Evolutionary conservation across 1,140 invertebrate genomes (phyloP).

Genomic region (Lepidostoma basale): DNA sequence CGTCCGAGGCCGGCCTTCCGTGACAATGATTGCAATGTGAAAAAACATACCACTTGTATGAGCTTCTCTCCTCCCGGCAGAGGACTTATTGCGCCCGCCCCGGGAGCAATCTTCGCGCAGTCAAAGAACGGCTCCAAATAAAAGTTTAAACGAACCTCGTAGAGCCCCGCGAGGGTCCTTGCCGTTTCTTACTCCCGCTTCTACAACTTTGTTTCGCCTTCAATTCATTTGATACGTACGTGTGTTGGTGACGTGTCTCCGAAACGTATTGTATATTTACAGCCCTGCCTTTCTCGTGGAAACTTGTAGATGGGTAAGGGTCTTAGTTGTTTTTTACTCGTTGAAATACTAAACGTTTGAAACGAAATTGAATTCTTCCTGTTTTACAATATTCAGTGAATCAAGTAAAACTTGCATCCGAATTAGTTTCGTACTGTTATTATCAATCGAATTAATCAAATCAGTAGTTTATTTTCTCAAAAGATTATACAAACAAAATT

Average conservation of each 20-base stretch:
- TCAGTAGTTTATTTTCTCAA: no score
- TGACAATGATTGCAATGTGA: conserved; percentile 27
- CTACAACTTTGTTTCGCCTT: conserved; percentile 22
- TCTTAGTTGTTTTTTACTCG: no score
- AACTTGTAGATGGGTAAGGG: no score
- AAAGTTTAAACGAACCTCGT: conserved; percentile 39
- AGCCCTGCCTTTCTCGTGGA: not conserved
- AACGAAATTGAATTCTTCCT: no score
- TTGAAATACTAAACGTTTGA: no score
- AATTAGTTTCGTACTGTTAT: no score
- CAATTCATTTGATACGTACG: conserved; percentile 31
- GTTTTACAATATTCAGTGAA: no score
- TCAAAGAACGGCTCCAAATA: conserved; percentile 39
- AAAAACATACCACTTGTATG: conserved; percentile 25
- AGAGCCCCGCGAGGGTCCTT: not conserved
- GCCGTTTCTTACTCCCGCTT: not conserved
- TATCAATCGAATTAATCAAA: no score
- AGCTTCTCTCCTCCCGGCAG: not conserved
- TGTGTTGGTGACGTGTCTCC: conserved; percentile 17
- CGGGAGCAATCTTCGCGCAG: conserved; percentile 36
- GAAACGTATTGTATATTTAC: conserved; percentile 9
- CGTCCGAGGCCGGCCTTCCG: not conserved
- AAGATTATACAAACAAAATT: no score
- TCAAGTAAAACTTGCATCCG: no score
- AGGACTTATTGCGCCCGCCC: conserved; percentile 35